Evolutionary conservation across 2,113 vertebrate species (phyloP).

Genomic region (Oryzias celebensis): DNA sequence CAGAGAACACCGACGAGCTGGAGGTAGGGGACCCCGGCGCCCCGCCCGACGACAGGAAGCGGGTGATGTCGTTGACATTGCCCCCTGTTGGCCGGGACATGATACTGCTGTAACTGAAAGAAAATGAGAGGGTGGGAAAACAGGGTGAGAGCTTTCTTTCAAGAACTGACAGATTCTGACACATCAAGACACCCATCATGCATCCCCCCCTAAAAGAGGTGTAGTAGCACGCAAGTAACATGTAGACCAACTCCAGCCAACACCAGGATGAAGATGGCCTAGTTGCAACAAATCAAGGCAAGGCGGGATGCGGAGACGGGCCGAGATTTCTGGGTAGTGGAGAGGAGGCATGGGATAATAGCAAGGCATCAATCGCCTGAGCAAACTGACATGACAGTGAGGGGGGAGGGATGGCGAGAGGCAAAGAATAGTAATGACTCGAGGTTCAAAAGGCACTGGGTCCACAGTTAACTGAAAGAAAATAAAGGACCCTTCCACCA

Average conservation of each 20-base stretch:
- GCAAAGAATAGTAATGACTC: slow-evolving; percentile 17
- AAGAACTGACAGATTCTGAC: slow-evolving; percentile 34
- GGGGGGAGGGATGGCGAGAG: slow-evolving; percentile 30
- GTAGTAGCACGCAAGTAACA: slow-evolving; percentile 35
- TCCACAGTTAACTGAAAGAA: slow-evolving; percentile 22
- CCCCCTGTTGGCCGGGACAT: slow-evolving; percentile 76
- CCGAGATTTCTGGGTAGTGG: slow-evolving; percentile 28
- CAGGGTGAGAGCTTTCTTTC: slow-evolving; percentile 7
- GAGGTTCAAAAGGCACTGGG: slow-evolving; percentile 13
- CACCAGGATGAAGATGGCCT: slow-evolving; percentile 50
- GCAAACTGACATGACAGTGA: slow-evolving; percentile 71
- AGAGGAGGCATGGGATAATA: slow-evolving; percentile 16
- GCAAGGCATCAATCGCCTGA: slow-evolving; percentile 51
- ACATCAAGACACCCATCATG: slow-evolving; percentile 23
- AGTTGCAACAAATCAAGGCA: slow-evolving; percentile 58
- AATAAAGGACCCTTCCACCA: slow-evolving; percentile 3
- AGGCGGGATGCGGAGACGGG: slow-evolving; percentile 34
- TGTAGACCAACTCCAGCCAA: slow-evolving; percentile 29
- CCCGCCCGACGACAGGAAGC: slow-evolving; percentile 72
- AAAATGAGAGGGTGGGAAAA: neutral
- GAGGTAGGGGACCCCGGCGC: slow-evolving; percentile 65
- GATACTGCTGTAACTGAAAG: slow-evolving; percentile 62
- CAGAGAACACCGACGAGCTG: slow-evolving; percentile 58
- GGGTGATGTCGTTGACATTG: slow-evolving; percentile 75
- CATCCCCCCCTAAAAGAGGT: slow-evolving; percentile 21